Base-by-base conservation (phyloP, 2,113 vertebrate species). In the Leptobrachium ailaonicum region DNA sequence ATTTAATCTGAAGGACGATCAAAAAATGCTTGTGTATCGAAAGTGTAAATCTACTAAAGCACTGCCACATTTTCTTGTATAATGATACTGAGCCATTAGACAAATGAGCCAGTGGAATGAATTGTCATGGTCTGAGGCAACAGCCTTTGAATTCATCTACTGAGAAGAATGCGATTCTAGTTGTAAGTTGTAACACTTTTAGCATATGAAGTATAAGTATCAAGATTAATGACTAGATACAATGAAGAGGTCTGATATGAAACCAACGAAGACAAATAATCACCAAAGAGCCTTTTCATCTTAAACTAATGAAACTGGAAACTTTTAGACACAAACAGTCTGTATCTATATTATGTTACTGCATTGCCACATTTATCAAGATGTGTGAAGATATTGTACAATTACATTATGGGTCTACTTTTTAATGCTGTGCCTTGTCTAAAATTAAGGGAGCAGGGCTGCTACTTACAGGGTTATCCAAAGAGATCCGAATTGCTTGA, bases 51-150 rank as follows among this genome's bases (percentile, higher is more conserved):
- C 71, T 44, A 41, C 12, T 71, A 53, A 43, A 54, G 58, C 44
- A 54, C 43, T n/a, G 58, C 10, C 68, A 72, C 63, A 41, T 50
- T 64, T 60, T 47, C 67, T 63, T 60, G 47, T 72, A 73, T 73
- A 82, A 82, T 72, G 80, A 69, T 67, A 69, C 42, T 81, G 14
- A 41, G 72, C 78, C 83, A 84, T 87, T 85, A 88, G 82, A 91
- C 82, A 88, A 89, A 91, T 85, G 82, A 82, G 85, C 75, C 76
- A 56, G 45, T 79, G 70, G 66, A 88, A 91, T 89, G 87, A 89
- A 88, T 92, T 87, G 71, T 83, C 91, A 86, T 88, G 84, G 87
- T 91, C 89, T 86, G 75, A 88, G 87, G 89, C 87, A 87, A 87
- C 80, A 87, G 66, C 76, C 56, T 86, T 83, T 77, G 85, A 77